Conservation (phyloP, 2,888 invertebrate species). For the Dryocosmus kuriphilus region DNA sequence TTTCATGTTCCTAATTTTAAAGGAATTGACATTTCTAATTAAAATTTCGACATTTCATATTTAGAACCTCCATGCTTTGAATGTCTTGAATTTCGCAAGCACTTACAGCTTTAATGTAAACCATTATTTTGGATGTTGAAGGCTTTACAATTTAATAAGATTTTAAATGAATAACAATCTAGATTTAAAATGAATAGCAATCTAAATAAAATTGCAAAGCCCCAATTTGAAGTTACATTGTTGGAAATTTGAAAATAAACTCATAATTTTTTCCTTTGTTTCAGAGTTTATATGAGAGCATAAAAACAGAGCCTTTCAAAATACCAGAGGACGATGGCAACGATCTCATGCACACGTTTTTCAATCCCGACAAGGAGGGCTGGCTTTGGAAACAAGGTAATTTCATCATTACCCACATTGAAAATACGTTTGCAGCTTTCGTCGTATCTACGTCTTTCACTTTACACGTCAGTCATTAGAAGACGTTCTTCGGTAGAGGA, state of each 20-base stretch:
- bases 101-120: not conserved
- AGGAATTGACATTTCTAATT: too few species aligned
- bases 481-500: slow-evolving; percentile 28
- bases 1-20: too few species aligned
- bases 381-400: slow-evolving; percentile 99
- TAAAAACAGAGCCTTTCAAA: slow-evolving; percentile 99
- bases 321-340: slow-evolving; percentile 99
- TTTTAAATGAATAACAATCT: too few species aligned
- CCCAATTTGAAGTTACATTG: not conserved
- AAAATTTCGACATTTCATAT: too few species aligned
- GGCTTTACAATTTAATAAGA: too few species aligned
- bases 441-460: slow-evolving; percentile 34
- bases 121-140: too few species aligned
- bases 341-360: slow-evolving; percentile 99
- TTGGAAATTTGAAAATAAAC: not conserved
- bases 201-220: too few species aligned
- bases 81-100: not conserved
- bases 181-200: too few species aligned
- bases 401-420: slow-evolving; percentile 33
- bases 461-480: slow-evolving; percentile 36
- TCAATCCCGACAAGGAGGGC: slow-evolving; percentile 99
- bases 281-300: slow-evolving; percentile 97
- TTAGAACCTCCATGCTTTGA: not conserved
- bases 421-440: slow-evolving; percentile 31
- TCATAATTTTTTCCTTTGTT: slow-evolving; percentile 62